Evolutionary conservation across 2,888 invertebrate genomes (phyloP).

Genomic region (Camponotus fellah): DNA sequence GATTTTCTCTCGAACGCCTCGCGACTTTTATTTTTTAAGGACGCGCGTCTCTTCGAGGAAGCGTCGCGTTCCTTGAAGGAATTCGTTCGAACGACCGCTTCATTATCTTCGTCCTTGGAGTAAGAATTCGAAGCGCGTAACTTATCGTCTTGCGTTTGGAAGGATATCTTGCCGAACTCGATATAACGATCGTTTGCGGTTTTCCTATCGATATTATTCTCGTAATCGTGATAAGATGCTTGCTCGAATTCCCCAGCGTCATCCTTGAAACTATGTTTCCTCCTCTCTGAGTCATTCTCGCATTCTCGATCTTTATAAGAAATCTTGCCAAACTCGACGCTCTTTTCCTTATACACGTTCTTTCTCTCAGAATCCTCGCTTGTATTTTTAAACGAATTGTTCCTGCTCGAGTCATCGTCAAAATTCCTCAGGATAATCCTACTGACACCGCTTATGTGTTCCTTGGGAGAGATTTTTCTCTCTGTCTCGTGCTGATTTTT

Average conservation of each 20-base stretch:
- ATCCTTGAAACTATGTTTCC: constrained; percentile 18
- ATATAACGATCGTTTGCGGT: constrained; percentile 66
- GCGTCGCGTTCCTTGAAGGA: constrained; percentile 58
- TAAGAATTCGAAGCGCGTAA: constrained; percentile 16
- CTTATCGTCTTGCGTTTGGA: constrained; percentile 46
- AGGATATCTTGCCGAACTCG: constrained; percentile 63
- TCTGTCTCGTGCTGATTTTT: constrained; percentile 67
- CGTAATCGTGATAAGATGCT: constrained; percentile 40
- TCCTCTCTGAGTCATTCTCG: constrained; percentile 41
- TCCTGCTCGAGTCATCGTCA: constrained; percentile 64
- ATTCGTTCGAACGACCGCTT: constrained; percentile 21
- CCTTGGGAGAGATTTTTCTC: constrained; percentile 58
- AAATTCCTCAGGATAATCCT: constrained; percentile 71
- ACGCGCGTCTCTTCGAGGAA: constrained; percentile 54
- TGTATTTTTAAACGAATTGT: constrained; percentile 63
- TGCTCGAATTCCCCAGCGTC: constrained; percentile 36
- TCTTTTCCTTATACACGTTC: constrained; percentile 67
- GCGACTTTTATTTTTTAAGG: constrained; percentile 52
- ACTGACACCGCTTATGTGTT: constrained; percentile 62
- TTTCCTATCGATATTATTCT: constrained; percentile 56
- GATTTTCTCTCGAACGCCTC: constrained; percentile 64
- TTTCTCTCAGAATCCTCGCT: constrained; percentile 45
- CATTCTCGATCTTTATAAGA: constrained; percentile 51
- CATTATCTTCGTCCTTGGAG: constrained; percentile 49
- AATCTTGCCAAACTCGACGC: constrained; percentile 59